Evolutionary conservation across 2,113 vertebrate species (phyloP), one percentile per base, ranked within the genome.

Genomic region (Ictalurus furcatus): DNA sequence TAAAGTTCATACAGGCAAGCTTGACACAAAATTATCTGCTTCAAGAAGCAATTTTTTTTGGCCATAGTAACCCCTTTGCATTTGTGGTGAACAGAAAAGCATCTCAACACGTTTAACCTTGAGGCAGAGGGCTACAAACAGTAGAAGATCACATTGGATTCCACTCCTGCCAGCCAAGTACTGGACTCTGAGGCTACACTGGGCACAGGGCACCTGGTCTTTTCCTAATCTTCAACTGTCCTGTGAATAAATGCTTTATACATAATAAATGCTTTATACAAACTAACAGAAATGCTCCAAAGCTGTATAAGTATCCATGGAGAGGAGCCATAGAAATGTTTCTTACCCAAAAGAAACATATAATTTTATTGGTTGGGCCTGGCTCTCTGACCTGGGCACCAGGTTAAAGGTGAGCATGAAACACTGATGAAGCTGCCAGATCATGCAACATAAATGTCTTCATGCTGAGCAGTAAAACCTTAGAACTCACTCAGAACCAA

Each of bases 381-480:
- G 1, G 6, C 37, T 74, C 54, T 6, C 30, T 44, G 73, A 81
- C 79, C 79, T 65, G 84, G 5, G 28, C 6, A 28, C 71, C 28
- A 40, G 21, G 58, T 84, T 74, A 88, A 89, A 85, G 65, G 76
- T 78, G 78, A 59, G 44, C 69, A 44, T 34, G 23, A 44, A 86
- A 69, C 48, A 40, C 44, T n/a, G 30, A 84, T 30, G 71, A 58
- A 40, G 30, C 30, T 8, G 17, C 19, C 34, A 71, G 85, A 88
- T 90, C 85, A 91, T 65, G 87, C 34, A 65, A 37, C 63, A 90
- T 83, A 85, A 91, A 91, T 48, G 23, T 87, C 61, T 67, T 63
- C n/a, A 65, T 44, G 63, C 48, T 19, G 88, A 91, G 89, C 88
- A 81, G 54, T 34, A 85, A 78, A 65, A 80, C 84, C 69, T 73